A percentile compares a stretch with the other conserved stretches of the same genome.
phyloP scores from a whole-genome alignment of 2,113 vertebrate species.

The Cryptotis parvus region DNA sequence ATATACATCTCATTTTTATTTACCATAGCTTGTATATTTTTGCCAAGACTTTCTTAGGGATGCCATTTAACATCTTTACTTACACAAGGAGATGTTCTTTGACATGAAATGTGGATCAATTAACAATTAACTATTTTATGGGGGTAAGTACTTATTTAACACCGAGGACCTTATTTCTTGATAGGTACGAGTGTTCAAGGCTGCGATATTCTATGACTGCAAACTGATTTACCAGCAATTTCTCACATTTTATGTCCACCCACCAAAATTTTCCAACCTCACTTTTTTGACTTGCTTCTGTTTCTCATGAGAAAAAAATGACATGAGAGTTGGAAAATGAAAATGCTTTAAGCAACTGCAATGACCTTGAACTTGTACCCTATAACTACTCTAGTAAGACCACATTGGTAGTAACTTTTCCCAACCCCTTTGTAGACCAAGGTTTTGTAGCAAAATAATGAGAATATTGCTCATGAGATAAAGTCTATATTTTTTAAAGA shows the following conservation, averaged over 20 bases:
- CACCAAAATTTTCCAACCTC: neutral
- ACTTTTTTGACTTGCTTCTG: neutral
- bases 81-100: slow-evolving; percentile 74
- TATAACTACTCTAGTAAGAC: neutral
- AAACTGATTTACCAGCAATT: slow-evolving; percentile 57
- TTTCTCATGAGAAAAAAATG: slow-evolving; percentile 2
- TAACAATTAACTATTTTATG: slow-evolving; percentile 63
- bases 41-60: slow-evolving; percentile 40
- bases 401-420: neutral
- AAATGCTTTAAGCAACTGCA: slow-evolving; percentile 1
- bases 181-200: slow-evolving; percentile 43
- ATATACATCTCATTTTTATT: slow-evolving; percentile 50
- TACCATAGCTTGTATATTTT: slow-evolving; percentile 88
- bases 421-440: neutral
- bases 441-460: neutral
- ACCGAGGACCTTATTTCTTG: slow-evolving; percentile 49
- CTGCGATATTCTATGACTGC: slow-evolving; percentile 55
- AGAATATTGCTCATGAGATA: neutral
- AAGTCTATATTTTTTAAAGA: neutral
- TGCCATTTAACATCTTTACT: slow-evolving; percentile 56
- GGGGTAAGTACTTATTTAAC: slow-evolving; percentile 65
- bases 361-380: neutral
- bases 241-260: neutral
- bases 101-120: slow-evolving; percentile 65
- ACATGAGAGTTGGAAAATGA: neutral